Conservation (phyloP, 2,797 vertebrate species). For the Neosilurus hyrtlii region DNA sequence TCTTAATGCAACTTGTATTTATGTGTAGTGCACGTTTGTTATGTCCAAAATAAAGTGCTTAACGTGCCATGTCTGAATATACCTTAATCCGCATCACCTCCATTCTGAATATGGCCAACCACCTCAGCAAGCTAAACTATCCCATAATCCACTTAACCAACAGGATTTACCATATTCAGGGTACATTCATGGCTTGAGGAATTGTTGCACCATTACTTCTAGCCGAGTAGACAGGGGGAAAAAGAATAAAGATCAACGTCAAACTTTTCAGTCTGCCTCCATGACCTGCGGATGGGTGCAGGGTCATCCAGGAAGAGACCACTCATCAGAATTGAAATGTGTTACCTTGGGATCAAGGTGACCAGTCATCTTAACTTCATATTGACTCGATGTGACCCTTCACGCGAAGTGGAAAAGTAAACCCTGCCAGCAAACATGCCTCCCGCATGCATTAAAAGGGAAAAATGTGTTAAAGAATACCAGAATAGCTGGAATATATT, state of each 20-base stretch:
- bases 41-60: not conserved
- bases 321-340: too few relatives aligned
- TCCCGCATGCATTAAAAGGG: not conserved
- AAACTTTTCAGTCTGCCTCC: not conserved
- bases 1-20: constrained; percentile 42
- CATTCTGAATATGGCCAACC: not conserved
- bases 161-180: not conserved
- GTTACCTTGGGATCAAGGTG: too few relatives aligned
- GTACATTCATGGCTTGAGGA: not conserved
- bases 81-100: not conserved
- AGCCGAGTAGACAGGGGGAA: not conserved
- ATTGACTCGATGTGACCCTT: not conserved
- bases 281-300: not conserved
- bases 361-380: not conserved
- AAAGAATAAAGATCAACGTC: not conserved
- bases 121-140: not conserved
- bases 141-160: not conserved
- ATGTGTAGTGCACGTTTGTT: too few relatives aligned
- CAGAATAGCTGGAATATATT: not conserved
- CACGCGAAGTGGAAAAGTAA: not conserved
- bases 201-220: not conserved
- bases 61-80: not conserved
- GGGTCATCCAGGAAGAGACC: too few relatives aligned
- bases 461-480: not conserved
- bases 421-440: not conserved